Percentiles rank a stretch among this genome's conserved stretches.
phyloP scores from a whole-genome alignment of 2,113 vertebrate species.

The Pygoscelis adeliae region DNA sequence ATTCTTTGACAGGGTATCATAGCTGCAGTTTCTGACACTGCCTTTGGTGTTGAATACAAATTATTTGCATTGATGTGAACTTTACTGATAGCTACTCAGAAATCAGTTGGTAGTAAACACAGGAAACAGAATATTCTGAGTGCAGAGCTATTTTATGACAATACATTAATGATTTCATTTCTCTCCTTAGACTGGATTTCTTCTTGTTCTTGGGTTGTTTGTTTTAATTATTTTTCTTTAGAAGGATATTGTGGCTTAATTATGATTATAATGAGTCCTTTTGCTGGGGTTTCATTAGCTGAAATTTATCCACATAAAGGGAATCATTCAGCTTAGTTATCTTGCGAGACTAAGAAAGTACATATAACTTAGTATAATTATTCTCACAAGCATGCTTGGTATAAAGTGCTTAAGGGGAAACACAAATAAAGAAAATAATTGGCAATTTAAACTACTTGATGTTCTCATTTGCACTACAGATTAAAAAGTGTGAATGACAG shows the following conservation, averaged over 20 bases:
- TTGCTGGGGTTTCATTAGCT: not conserved
- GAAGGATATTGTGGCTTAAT: not conserved
- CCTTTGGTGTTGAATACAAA: not conserved
- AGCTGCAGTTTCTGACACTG: not conserved
- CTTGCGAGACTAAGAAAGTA: not conserved
- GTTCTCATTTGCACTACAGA: not conserved
- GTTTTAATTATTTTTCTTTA: not conserved
- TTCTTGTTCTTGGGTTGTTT: not conserved
- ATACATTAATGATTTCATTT: not conserved
- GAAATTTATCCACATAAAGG: not conserved
- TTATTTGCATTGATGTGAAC: not conserved
- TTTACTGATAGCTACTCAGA: not conserved
- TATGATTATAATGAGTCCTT: not conserved
- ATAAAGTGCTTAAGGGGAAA: not conserved
- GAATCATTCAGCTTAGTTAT: not conserved
- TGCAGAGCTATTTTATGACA: not conserved
- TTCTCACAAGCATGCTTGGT: not conserved
- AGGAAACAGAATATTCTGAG: not conserved
- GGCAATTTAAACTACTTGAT: not conserved
- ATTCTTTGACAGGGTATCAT: not conserved
- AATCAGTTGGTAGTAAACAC: not conserved
- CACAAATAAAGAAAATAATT: conserved; percentile 10
- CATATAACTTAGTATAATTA: not conserved
- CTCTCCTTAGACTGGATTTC: not conserved
- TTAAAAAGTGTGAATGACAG: not conserved